These are phyloP conservation scores for Chrysina gloriosa DNA, from an alignment of 2,888 invertebrate species.

Conservation along the genomic window DNA sequence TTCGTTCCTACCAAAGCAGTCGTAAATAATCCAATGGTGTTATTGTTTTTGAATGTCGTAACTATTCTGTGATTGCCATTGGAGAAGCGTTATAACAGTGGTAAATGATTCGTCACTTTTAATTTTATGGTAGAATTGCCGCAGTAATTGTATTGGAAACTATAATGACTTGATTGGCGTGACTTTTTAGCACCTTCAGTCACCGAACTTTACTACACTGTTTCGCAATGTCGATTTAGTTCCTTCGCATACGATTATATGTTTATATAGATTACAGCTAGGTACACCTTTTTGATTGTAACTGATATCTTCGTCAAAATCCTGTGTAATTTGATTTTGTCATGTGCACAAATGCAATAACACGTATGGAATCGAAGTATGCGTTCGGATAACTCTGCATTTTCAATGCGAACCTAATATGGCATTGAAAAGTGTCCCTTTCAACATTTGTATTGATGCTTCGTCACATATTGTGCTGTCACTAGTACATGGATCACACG, in stretches of 20 bases:
- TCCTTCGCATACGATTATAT: neutral
- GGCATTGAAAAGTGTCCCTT: slow-evolving; percentile 16
- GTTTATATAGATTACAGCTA: neutral
- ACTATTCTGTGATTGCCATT: slow-evolving; percentile 5
- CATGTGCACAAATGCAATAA: neutral
- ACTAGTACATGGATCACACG: slow-evolving; percentile 52
- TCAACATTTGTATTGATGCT: neutral
- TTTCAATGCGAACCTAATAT: slow-evolving; percentile 8
- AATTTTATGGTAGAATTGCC: slow-evolving; percentile 42
- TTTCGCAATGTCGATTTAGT: neutral
- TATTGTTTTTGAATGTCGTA: slow-evolving; percentile 4
- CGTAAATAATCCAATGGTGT: slow-evolving; percentile 31
- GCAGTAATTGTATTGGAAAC: slow-evolving; percentile 28
- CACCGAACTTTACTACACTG: neutral
- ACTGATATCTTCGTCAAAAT: neutral
- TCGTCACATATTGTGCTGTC: slow-evolving; percentile 56
- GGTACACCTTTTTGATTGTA: neutral
- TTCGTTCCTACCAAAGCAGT: slow-evolving; percentile 20
- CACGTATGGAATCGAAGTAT: neutral
- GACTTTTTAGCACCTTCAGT: slow-evolving; percentile 10
- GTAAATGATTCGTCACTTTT: slow-evolving; percentile 42
- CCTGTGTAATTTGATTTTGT: slow-evolving; percentile 1
- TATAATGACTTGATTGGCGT: neutral
- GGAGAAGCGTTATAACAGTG: slow-evolving; percentile 26
- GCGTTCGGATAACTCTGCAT: slow-evolving; percentile 22